A percentile compares a stretch with the other conserved stretches of the same genome.
Conservation (phyloP, 2,888 invertebrate species). For the Globia sparganii region DNA sequence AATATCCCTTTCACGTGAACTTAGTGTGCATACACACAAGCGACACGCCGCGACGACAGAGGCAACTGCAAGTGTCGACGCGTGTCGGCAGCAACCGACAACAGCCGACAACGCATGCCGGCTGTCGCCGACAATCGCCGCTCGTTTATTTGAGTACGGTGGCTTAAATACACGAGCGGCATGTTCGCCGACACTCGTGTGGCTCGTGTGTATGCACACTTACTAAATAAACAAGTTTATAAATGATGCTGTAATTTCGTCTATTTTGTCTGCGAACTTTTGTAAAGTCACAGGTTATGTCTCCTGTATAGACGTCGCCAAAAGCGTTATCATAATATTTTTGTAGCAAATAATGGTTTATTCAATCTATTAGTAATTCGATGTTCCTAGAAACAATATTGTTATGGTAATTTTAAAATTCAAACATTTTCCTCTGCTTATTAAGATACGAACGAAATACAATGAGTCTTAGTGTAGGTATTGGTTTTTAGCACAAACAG, state of each 20-base stretch:
- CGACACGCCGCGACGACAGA: too few species aligned
- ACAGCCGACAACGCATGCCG: too few species aligned
- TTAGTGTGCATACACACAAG: too few species aligned
- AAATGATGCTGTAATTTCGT: neutral
- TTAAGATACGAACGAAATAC: conserved; percentile 2
- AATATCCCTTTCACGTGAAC: neutral
- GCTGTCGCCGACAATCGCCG: too few species aligned
- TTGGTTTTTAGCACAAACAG: conserved; percentile 8
- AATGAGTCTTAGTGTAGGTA: neutral
- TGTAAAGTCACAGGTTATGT: conserved; percentile 2
- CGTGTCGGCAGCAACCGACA: too few species aligned
- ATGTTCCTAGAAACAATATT: neutral
- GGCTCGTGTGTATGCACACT: neutral
- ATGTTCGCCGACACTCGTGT: too few species aligned
- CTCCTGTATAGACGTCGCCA: neutral
- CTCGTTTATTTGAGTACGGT: too few species aligned
- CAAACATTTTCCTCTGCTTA: neutral
- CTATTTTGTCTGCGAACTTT: neutral
- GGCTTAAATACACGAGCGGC: too few species aligned
- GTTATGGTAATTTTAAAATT: neutral
- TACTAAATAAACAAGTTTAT: neutral
- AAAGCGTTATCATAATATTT: conserved; percentile 10
- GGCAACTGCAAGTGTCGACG: too few species aligned
- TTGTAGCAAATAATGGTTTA: neutral
- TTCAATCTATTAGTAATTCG: neutral